phyloP scores from a whole-genome alignment of 2,113 vertebrate genomes.

The Zosterops pallidus region DNA sequence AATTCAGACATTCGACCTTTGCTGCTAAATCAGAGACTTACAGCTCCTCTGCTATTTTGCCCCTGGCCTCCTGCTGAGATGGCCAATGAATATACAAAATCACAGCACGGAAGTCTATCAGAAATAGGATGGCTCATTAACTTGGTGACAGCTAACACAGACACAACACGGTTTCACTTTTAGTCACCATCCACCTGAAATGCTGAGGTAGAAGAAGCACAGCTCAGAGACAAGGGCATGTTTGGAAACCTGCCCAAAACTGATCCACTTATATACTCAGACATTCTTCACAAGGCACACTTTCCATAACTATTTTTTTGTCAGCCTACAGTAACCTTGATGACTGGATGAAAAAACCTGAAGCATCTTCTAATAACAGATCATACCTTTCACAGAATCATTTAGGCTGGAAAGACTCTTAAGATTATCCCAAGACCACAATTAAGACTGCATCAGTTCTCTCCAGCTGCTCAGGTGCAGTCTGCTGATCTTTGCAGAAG shows the following conservation, averaged over 20 bases:
- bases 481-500: background rate
- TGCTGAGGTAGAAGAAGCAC: background rate
- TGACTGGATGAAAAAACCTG: background rate
- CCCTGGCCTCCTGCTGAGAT: background rate
- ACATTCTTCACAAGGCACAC: background rate
- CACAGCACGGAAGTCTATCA: background rate
- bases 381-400: background rate
- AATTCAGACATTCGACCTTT: background rate
- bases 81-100: background rate
- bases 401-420: background rate
- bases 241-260: background rate
- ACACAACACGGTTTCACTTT: background rate
- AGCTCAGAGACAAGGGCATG: background rate
- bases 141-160: background rate
- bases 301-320: background rate
- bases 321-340: background rate
- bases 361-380: background rate
- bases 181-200: background rate
- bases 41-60: background rate
- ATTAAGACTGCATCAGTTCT: background rate
- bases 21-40: background rate
- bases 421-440: background rate
- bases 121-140: background rate
- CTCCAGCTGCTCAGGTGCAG: background rate
- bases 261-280: fast-evolving